Percentiles rank a stretch among this genome's conserved stretches.
Conservation (phyloP, 2,113 vertebrate genomes). For the Scortum barcoo region DNA sequence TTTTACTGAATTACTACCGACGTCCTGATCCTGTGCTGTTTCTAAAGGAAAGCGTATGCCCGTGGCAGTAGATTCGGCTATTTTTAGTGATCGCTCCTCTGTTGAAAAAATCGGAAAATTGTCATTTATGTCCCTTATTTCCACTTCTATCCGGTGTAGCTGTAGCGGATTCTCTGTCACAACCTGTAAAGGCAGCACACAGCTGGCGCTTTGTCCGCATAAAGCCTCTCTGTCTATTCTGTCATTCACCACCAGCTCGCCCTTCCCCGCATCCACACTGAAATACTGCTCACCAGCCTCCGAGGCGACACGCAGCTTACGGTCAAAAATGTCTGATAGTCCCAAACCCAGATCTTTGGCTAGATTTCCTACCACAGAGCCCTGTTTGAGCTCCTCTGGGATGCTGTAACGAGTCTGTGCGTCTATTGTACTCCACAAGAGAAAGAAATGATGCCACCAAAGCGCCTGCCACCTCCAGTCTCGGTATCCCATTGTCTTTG, state of each 20-base stretch:
- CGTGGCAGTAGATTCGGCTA: constrained; percentile 60
- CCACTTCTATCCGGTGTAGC: constrained; percentile 85
- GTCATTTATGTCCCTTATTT: constrained; percentile 88
- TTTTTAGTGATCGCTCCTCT: constrained; percentile 69
- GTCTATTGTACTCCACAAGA: constrained; percentile 76
- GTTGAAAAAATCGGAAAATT: constrained; percentile 85
- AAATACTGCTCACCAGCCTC: constrained; percentile 85
- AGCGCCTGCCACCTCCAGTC: constrained; percentile 78
- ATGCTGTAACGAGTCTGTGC: constrained; percentile 81
- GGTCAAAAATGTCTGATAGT: constrained; percentile 80
- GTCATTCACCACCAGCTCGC: constrained; percentile 84
- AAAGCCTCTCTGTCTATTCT: constrained; percentile 88
- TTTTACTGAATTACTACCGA: constrained; percentile 86
- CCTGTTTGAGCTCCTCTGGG: constrained; percentile 83
- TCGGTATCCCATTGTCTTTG: constrained; percentile 71
- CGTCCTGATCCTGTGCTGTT: constrained; percentile 85
- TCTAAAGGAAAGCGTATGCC: constrained; percentile 84
- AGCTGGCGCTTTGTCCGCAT: constrained; percentile 85
- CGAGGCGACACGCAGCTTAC: constrained; percentile 84
- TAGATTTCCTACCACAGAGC: constrained; percentile 84
- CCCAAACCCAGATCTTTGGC: constrained; percentile 87
- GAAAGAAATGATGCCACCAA: constrained; percentile 69
- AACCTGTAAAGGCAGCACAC: constrained; percentile 84
- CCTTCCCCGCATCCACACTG: constrained; percentile 82
- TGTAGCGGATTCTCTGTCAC: constrained; percentile 86